Conservation (phyloP, 2,888 invertebrate species). For the Agrochola macilenta region DNA sequence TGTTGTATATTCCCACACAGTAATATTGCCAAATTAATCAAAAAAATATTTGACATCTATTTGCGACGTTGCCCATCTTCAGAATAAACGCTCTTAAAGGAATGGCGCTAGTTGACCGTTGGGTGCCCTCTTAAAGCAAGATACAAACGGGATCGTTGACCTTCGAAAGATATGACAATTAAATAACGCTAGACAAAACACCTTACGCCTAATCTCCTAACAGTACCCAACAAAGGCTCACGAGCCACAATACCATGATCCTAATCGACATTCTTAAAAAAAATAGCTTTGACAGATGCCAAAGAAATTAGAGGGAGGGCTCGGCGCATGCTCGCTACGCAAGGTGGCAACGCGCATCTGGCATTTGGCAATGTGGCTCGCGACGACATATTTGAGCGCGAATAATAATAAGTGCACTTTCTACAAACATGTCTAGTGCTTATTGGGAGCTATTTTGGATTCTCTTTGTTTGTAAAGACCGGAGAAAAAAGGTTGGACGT, state of each 20-base stretch:
- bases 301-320: slow-evolving; percentile 60
- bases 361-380: slow-evolving; percentile 65
- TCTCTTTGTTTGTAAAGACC: slow-evolving; percentile 20
- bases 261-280: slow-evolving; percentile 53
- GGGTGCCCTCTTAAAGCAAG: not conserved
- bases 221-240: slow-evolving; percentile 47
- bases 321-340: slow-evolving; percentile 59
- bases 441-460: slow-evolving; percentile 23
- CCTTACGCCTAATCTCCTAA: slow-evolving; percentile 22
- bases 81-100: too few relatives aligned
- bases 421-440: slow-evolving; percentile 48
- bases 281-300: slow-evolving; percentile 61
- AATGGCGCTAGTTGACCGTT: too few relatives aligned
- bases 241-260: slow-evolving; percentile 15
- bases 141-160: not conserved
- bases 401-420: slow-evolving; percentile 51
- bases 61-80: too few relatives aligned
- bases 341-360: slow-evolving; percentile 71
- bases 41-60: too few relatives aligned
- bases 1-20: too few relatives aligned
- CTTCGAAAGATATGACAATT: not conserved
- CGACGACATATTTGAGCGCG: slow-evolving; percentile 47
- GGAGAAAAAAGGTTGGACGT: not conserved
- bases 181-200: not conserved
- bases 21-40: too few relatives aligned